Evolutionary conservation across 2,113 vertebrate genomes (phyloP), one percentile per base, ranked within the genome.

Genomic region (Brevimyrus niger): DNA sequence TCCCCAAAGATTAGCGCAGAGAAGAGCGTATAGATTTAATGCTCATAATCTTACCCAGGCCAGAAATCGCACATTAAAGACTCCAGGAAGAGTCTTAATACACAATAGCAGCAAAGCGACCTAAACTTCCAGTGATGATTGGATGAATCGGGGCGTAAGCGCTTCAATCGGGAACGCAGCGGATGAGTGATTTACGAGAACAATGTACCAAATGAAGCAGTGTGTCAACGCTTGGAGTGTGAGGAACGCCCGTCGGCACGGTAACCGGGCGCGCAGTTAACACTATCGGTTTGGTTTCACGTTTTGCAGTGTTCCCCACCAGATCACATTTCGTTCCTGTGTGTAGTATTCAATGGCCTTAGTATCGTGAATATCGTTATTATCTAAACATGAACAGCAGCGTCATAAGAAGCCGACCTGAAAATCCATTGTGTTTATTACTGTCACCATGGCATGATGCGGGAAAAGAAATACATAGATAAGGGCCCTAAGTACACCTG

Each of bases 261-360:
- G 31, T 76, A 38, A 76, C 15, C 31, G n/a, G 61, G 61, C 9
- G 13, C 38, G 69, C 69, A 5, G 10, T 38, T 76, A 76, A 17
- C 69, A n/a, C n/a, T n/a, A n/a, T 5, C 27, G 4, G 65, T 10
- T 73, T 73, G n/a, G 0, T 35, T 35, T 38, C 2, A 73, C 31
- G 11, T 31, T 35, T 1, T 6, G 27, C 27, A 0, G n/a, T 6
- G n/a, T 27, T 65, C 58, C 58, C 2, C 23, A 9, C 58, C n/a
- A 65, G 91, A 91, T 92, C 91, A 91, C 92, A 89, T 93, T 89
- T 93, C 91, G 91, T 61, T 92, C 90, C 91, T 87, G 86, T 88
- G 91, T 91, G 92, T 44, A 92, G 91, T 89, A 92, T 51, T 90
- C 90, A 86, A 91, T 90, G 91, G 90, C 92, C 91, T 93, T 92